Base-by-base conservation (phyloP, 2,888 invertebrate genomes). In the Lasius platythorax region DNA sequence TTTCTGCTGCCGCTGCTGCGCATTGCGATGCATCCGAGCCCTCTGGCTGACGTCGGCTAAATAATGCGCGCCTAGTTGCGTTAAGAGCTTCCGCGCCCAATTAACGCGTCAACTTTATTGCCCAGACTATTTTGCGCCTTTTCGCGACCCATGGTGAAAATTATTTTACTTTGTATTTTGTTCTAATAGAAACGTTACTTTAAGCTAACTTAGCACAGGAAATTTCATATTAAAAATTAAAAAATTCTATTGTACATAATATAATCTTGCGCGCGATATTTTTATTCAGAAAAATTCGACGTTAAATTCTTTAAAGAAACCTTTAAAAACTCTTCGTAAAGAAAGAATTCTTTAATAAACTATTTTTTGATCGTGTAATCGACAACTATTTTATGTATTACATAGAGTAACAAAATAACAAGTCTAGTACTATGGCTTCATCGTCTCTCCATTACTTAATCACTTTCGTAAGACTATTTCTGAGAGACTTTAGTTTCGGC, bases 91-190 rank as follows among this genome's bases (percentile, higher is more conserved):
- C 74, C 67, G 67, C 83, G 83, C 64, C 70, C 73, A 85, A 85
- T 85, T 85, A 85, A 83, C 83, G 90, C 88, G 88, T 84, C 84
- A 76, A 89, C 81, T 89, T 86, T 83, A 88, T 86, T 61, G 83
- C 73, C 70, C 73, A 18, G 75, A 66, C 63, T 53, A 56, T 81
- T 68, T 76, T 43, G 66, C 33, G 23, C 50, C 67, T 70, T 58
- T 53, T 72, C 28, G 30, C 66, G 56, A 68, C n/a, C 58, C 43
- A 23, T 58, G 74, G 43, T 23, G 79, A 18, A 50, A 61, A 81
- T 61, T 72, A 61, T 81, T 73, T 73, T 33, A 73, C 85, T 46
- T 58, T 40, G 43, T 46, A 37, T 61, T 46, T 73, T 78, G 23
- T 78, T 81, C 46, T 46, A 72, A 73, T 61, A 37, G 73, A 46